phyloP scores from a whole-genome alignment of 2,113 vertebrate genomes.

The Pachyramphus minor region DNA sequence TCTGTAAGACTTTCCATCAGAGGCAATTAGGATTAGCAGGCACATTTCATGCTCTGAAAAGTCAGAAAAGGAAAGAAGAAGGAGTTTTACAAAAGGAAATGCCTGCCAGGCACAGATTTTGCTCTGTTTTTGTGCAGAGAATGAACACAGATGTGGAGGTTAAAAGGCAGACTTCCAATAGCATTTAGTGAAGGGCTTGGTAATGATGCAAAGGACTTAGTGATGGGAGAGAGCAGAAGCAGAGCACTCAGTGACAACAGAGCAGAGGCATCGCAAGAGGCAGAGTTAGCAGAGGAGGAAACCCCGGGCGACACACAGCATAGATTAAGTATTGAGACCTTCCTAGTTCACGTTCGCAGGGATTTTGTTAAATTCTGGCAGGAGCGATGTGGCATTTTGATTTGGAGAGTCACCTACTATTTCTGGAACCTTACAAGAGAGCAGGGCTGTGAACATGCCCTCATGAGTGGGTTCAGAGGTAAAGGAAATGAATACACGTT shows the following conservation, averaged over 20 bases:
- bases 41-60: constrained; percentile 73
- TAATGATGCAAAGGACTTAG: neutral
- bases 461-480: neutral
- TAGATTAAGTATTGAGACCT: neutral
- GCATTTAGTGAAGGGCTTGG: constrained; percentile 37
- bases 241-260: neutral
- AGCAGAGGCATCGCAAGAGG: neutral
- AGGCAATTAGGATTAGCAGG: constrained; percentile 60
- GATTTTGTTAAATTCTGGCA: neutral
- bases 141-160: constrained; percentile 33
- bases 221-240: neutral
- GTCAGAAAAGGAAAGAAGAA: constrained; percentile 57
- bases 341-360: neutral
- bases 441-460: neutral
- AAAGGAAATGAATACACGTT: neutral
- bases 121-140: constrained; percentile 38
- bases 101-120: constrained; percentile 52
- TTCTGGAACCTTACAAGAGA: neutral
- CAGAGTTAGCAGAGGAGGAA: neutral
- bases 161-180: constrained; percentile 39
- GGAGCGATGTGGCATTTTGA: neutral
- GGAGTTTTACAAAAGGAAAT: constrained; percentile 44
- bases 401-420: neutral
- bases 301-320: neutral
- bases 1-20: neutral